These are phyloP conservation scores for Melospiza melodia DNA, from an alignment of 2,113 vertebrate species.

Conservation along the genomic window DNA sequence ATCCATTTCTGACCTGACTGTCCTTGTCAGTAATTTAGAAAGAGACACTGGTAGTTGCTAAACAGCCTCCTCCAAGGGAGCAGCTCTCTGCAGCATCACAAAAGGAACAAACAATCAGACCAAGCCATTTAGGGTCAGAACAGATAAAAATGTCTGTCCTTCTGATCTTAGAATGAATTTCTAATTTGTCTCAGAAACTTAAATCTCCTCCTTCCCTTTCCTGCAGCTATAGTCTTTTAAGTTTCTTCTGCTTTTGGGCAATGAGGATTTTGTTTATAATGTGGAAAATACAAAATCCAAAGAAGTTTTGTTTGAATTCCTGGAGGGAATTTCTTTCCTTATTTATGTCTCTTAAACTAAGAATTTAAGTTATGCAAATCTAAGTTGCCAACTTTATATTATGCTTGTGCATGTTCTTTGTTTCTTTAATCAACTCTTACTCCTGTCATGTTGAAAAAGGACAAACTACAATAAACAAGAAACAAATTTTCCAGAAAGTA, in stretches of 20 bases:
- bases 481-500: background rate
- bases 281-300: background rate
- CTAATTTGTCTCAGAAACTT: background rate
- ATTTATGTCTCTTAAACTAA: background rate
- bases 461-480: background rate
- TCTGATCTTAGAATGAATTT: conserved; percentile 24
- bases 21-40: background rate
- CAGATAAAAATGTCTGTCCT: background rate
- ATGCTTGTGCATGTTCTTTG: background rate
- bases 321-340: background rate
- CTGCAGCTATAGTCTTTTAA: background rate
- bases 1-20: background rate
- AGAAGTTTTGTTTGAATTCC: background rate
- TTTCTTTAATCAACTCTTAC: background rate
- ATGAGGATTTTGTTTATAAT: background rate
- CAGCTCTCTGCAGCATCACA: background rate
- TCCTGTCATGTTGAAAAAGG: background rate
- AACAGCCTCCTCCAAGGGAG: background rate
- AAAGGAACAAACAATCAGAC: background rate
- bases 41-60: background rate
- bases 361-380: conserved; percentile 23
- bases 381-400: background rate
- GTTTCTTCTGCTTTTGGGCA: background rate
- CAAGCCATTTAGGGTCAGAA: background rate
- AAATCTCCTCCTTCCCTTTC: background rate